Evolutionary conservation across 2,797 vertebrate genomes (phyloP).

Genomic region (Oreochromis mossambicus): DNA sequence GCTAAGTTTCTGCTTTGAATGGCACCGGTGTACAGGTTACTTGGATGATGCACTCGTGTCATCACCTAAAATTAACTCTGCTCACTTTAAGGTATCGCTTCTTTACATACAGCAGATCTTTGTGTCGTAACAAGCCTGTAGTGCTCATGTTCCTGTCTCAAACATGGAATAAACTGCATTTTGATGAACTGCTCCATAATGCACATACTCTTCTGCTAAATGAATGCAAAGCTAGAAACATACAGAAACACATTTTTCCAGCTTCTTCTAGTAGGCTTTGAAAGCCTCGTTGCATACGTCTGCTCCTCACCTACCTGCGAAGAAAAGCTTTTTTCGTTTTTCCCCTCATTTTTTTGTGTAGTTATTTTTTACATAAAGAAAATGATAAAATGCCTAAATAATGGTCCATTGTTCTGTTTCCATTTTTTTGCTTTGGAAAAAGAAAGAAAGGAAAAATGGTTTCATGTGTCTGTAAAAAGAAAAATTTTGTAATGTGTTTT

Average conservation of each 20-base stretch:
- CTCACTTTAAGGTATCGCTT: background rate
- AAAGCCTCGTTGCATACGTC: slow-evolving; percentile 24
- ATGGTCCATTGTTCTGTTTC: slow-evolving; percentile 49
- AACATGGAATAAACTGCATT: slow-evolving; percentile 13
- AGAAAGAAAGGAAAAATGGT: slow-evolving; percentile 26
- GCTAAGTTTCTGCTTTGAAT: slow-evolving; percentile 21
- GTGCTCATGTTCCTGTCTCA: slow-evolving; percentile 19
- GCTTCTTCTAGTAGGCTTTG: slow-evolving; percentile 25
- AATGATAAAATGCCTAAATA: slow-evolving; percentile 31
- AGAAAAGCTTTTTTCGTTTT: slow-evolving; percentile 27
- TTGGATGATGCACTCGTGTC: background rate
- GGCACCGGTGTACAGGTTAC: background rate
- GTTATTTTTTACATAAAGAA: slow-evolving; percentile 65
- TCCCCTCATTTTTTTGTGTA: slow-evolving; percentile 21
- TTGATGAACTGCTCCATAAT: background rate
- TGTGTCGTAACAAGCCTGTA: slow-evolving; percentile 30
- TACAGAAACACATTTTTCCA: background rate
- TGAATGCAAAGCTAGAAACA: slow-evolving; percentile 27
- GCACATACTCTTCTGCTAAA: slow-evolving; percentile 12
- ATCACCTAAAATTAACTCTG: background rate
- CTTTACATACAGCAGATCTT: background rate
- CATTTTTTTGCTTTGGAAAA: slow-evolving; percentile 53
- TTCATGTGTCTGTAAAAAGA: slow-evolving; percentile 81
- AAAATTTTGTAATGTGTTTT: slow-evolving; percentile 86
- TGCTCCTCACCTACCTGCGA: slow-evolving; percentile 27